Conservation (phyloP, 2,113 vertebrate species). For the Thinocorus orbignyianus region DNA sequence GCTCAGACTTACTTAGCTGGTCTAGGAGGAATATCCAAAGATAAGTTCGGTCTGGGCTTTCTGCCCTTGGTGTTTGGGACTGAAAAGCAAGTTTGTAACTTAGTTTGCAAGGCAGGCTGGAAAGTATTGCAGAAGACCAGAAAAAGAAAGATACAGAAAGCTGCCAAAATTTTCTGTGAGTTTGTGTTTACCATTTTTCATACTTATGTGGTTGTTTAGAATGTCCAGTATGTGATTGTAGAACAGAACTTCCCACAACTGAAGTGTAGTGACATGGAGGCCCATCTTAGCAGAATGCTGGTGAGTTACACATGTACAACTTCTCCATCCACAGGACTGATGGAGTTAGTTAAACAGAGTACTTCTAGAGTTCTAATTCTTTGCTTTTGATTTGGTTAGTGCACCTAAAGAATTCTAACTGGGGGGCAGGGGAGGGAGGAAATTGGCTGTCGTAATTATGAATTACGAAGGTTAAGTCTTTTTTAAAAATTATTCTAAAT, state of each 20-base stretch:
- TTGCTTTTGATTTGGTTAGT: fast-evolving
- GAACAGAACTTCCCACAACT: neutral
- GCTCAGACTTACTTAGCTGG: neutral
- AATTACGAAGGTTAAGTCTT: neutral
- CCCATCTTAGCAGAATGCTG: fast-evolving
- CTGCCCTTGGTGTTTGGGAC: neutral
- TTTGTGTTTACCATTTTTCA: neutral
- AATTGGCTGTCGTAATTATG: neutral
- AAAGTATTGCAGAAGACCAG: neutral
- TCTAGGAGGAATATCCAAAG: neutral
- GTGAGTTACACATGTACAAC: fast-evolving
- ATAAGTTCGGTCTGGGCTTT: neutral
- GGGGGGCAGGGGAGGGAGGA: neutral
- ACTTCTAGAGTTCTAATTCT: neutral
- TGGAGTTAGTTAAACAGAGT: neutral
- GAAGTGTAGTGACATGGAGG: neutral
- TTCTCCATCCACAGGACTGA: neutral
- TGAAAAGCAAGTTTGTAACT: constrained; percentile 24
- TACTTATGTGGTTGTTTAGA: neutral
- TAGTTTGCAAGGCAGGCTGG: constrained; percentile 60
- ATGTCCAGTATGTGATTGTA: neutral
- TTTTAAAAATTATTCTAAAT: neutral
- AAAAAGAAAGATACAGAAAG: constrained; percentile 12
- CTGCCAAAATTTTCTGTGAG: neutral
- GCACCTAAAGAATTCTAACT: neutral